These are phyloP conservation scores for Chrysodeixis includens DNA, from an alignment of 2,888 invertebrate species.

Conservation along the genomic window DNA sequence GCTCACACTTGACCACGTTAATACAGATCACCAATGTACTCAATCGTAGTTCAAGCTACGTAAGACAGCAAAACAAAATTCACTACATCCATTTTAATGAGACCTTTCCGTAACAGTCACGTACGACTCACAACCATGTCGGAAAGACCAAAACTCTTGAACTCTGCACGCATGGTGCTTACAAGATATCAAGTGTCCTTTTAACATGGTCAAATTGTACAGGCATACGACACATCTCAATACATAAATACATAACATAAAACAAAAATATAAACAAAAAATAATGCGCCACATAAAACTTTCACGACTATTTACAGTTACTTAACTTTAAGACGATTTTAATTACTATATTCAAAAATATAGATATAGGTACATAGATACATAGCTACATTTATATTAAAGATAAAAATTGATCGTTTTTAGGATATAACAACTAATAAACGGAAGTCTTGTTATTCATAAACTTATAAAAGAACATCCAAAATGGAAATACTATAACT, in stretches of 20 bases:
- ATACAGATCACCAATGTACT: constrained; percentile 49
- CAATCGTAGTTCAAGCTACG: constrained; percentile 44
- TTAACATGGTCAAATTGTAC: constrained; percentile 69
- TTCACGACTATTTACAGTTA: constrained; percentile 87
- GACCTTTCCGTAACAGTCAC: constrained; percentile 51
- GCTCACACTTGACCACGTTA: constrained; percentile 71
- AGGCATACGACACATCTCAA: constrained; percentile 76
- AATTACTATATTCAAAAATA: constrained; percentile 86
- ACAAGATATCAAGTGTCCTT: constrained; percentile 48
- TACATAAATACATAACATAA: constrained; percentile 87
- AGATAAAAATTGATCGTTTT: constrained; percentile 81
- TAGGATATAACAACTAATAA: constrained; percentile 74
- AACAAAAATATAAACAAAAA: constrained; percentile 82
- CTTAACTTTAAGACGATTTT: constrained; percentile 83
- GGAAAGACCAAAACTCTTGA: constrained; percentile 52
- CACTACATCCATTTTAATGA: constrained; percentile 31
- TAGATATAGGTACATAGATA: constrained; percentile 87
- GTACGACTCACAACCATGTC: constrained; percentile 57
- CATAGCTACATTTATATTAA: constrained; percentile 83
- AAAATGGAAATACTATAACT: constrained; percentile 60
- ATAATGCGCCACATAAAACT: constrained; percentile 87
- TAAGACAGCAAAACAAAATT: constrained; percentile 26
- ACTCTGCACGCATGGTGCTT: constrained; percentile 45
- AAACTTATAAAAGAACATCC: constrained; percentile 59
- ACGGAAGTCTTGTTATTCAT: constrained; percentile 77